phyloP scores from a whole-genome alignment of 2,113 vertebrate genomes.

The Charina bottae region DNA sequence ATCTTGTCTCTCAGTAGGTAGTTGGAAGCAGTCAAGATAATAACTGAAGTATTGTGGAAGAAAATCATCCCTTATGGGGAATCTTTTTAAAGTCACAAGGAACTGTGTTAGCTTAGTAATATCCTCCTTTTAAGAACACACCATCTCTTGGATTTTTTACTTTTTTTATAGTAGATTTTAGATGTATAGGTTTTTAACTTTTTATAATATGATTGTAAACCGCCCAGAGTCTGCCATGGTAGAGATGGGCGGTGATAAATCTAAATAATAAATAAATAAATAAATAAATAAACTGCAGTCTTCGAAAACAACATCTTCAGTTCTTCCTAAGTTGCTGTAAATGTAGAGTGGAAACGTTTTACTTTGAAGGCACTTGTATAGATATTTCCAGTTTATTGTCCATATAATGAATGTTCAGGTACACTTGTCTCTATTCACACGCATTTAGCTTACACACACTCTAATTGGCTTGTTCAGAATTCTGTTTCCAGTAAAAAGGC shows the following conservation, averaged over 20 bases:
- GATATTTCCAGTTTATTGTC: conserved; percentile 18
- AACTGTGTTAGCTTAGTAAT: too few species aligned
- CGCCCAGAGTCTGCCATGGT: too few species aligned
- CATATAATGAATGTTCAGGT: conserved; percentile 17
- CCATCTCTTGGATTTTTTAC: too few species aligned
- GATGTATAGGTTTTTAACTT: too few species aligned
- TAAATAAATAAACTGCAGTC: too few species aligned
- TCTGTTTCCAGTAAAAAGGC: not conserved
- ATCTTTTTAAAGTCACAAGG: conserved; percentile 55
- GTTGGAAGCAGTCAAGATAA: conserved; percentile 45
- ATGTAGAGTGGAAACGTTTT: conserved; percentile 28
- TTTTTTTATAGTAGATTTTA: too few species aligned
- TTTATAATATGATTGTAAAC: too few species aligned
- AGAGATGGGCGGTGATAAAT: too few species aligned
- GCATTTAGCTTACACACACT: conserved; percentile 1
- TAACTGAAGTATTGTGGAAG: conserved; percentile 55
- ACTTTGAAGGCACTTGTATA: conserved; percentile 37
- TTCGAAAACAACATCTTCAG: conserved; percentile 54
- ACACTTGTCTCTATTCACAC: not conserved
- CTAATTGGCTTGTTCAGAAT: not conserved
- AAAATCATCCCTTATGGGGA: conserved; percentile 54
- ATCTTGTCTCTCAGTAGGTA: conserved; percentile 54
- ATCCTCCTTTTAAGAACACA: too few species aligned
- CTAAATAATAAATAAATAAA: too few species aligned
- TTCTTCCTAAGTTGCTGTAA: conserved; percentile 44